These are phyloP conservation scores for Nemapogon koenigi DNA, from an alignment of 2,888 invertebrate genomes.

Conservation along the genomic window DNA sequence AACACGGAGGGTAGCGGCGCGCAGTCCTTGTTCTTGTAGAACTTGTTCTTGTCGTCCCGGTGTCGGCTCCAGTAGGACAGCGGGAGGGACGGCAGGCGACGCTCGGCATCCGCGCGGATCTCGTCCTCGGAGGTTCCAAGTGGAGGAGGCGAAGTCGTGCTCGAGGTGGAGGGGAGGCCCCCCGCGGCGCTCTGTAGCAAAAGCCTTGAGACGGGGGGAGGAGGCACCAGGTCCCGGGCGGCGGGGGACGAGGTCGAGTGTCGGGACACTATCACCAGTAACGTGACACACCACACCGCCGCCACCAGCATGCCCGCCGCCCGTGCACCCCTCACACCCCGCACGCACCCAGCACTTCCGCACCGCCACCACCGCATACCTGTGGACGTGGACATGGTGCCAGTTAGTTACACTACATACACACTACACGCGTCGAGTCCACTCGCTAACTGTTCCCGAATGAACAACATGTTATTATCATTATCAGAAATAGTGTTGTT, in stretches of 20 bases:
- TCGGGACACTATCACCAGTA: conserved; percentile 30
- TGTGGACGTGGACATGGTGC: not conserved
- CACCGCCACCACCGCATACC: conserved; percentile 16
- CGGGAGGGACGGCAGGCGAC: conserved; percentile 82
- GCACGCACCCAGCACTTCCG: conserved; percentile 49
- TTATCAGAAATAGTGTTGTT: too few relatives aligned
- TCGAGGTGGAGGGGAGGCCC: conserved; percentile 20
- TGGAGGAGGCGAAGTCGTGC: conserved; percentile 23
- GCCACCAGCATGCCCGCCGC: conserved; percentile 40
- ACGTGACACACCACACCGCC: conserved; percentile 37
- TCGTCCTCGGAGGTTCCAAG: conserved; percentile 60
- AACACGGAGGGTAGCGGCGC: conserved; percentile 88
- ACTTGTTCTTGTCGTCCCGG: conserved; percentile 77
- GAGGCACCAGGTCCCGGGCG: conserved; percentile 27
- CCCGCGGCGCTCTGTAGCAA: conserved; percentile 33
- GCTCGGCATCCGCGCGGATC: conserved; percentile 78
- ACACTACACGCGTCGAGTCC: too few relatives aligned
- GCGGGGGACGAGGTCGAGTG: conserved; percentile 24
- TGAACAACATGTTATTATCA: too few relatives aligned
- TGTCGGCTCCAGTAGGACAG: conserved; percentile 85
- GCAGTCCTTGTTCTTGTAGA: conserved; percentile 73
- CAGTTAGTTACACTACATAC: too few relatives aligned
- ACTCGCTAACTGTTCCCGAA: too few relatives aligned
- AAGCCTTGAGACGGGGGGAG: conserved; percentile 15
- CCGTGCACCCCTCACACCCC: conserved; percentile 40